A percentile compares a stretch with the other conserved stretches of the same genome.
Conservation (phyloP, 37 sponge, comb jelly and placozoan species). For the Halichondria panicea region DNA sequence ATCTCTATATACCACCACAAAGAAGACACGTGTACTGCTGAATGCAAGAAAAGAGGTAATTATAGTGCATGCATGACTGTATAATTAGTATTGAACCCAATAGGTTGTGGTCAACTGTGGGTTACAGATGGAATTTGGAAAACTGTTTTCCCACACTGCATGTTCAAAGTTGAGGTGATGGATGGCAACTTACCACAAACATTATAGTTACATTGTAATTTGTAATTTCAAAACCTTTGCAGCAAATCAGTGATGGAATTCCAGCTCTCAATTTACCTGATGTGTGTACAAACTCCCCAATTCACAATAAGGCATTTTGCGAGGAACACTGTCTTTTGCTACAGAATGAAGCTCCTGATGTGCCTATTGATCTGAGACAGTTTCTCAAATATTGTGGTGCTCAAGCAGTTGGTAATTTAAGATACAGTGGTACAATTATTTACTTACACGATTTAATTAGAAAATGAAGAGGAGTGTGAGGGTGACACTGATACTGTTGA, state of each 20-base stretch:
- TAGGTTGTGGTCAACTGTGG: slow-evolving; percentile 61
- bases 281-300: slow-evolving; percentile 31
- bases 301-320: slow-evolving; percentile 41
- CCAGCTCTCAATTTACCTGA: slow-evolving; percentile 38
- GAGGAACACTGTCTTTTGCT: slow-evolving; percentile 34
- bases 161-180: slow-evolving; percentile 51
- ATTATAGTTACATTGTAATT: neutral
- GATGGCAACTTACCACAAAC: too few relatives aligned
- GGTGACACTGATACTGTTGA: slow-evolving; percentile 6
- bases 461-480: neutral
- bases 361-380: slow-evolving; percentile 22
- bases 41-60: slow-evolving; percentile 42
- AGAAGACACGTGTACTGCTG: slow-evolving; percentile 7
- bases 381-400: slow-evolving; percentile 41
- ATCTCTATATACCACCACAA: slow-evolving; percentile 21
- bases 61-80: neutral
- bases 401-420: neutral
- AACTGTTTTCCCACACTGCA: slow-evolving; percentile 50
- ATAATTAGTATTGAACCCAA: neutral
- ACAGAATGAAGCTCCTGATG: slow-evolving; percentile 10
- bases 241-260: slow-evolving; percentile 35
- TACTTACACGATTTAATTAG: neutral
- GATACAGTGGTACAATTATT: neutral
- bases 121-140: slow-evolving; percentile 66
- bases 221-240: neutral